Conservation (phyloP, 1,140 invertebrate genomes). For the Drosophila lowei region DNA sequence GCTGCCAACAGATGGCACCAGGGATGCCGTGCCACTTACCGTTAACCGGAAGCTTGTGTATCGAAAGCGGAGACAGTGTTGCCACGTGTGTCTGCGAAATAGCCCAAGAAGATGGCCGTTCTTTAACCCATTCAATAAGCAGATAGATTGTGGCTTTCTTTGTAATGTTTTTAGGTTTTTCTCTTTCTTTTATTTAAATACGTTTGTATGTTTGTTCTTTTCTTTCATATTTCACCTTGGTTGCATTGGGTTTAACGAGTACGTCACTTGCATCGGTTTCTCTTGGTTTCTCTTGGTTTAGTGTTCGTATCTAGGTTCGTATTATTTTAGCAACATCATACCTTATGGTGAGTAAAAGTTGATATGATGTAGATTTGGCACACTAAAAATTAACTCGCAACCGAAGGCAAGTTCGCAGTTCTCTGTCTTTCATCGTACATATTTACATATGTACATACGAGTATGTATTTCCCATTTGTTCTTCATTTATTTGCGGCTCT, state of each 20-base stretch:
- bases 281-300: constrained; percentile 17
- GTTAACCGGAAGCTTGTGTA: too few species aligned
- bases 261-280: constrained; percentile 16
- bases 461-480: constrained; percentile 27
- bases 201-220: constrained; percentile 30
- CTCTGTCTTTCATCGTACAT: constrained; percentile 13
- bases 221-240: constrained; percentile 68
- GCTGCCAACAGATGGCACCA: too few species aligned
- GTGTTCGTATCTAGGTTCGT: constrained; percentile 22
- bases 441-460: constrained; percentile 1
- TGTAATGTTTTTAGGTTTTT: constrained; percentile 22
- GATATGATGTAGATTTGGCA: constrained; percentile 72
- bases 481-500: constrained; percentile 56
- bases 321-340: constrained; percentile 61
- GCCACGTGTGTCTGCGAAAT: too few species aligned
- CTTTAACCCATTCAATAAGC: too few species aligned
- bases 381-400: constrained; percentile 54
- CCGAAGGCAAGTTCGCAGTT: constrained; percentile 31
- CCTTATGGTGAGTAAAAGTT: constrained; percentile 57
- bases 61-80: too few species aligned
- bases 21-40: too few species aligned
- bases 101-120: too few species aligned
- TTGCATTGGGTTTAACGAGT: constrained; percentile 46
- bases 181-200: constrained; percentile 43
- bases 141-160: too few species aligned